Evolutionary conservation across 2,113 vertebrate genomes (phyloP).

Genomic region (Oncorhynchus mykiss): DNA sequence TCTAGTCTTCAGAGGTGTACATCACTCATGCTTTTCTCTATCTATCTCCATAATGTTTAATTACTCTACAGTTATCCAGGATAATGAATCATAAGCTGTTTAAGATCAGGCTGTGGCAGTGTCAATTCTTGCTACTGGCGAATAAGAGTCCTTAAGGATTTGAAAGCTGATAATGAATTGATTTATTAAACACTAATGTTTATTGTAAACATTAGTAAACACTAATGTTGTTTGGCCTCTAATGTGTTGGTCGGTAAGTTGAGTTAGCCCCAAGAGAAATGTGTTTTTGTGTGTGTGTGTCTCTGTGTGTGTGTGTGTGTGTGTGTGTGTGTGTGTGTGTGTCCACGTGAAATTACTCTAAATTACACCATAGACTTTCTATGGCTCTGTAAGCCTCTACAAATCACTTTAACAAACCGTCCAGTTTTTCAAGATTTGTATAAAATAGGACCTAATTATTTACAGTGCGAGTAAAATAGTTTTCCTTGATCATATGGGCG

Average conservation of each 20-base stretch:
- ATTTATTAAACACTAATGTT: slow-evolving; percentile 35
- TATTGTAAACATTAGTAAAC: too few species aligned
- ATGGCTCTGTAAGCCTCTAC: not conserved
- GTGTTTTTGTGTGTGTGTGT: not conserved
- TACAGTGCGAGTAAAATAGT: too few species aligned
- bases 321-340: not conserved
- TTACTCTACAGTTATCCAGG: slow-evolving; percentile 6
- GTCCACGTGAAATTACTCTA: not conserved
- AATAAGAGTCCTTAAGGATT: slow-evolving; percentile 22
- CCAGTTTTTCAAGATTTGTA: too few species aligned
- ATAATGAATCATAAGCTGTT: slow-evolving; percentile 11
- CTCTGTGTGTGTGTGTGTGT: not conserved
- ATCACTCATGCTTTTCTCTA: not conserved
- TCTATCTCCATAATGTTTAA: not conserved
- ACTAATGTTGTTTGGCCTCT: slow-evolving; percentile 7
- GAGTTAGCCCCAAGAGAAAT: not conserved
- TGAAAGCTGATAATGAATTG: slow-evolving; percentile 41
- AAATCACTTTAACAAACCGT: not conserved
- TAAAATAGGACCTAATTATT: too few species aligned
- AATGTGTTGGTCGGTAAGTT: not conserved
- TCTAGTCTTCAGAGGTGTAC: not conserved
- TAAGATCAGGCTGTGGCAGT: slow-evolving; percentile 27
- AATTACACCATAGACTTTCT: not conserved
- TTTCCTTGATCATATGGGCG: too few species aligned
- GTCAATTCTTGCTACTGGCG: not conserved